Percentiles rank a stretch among this genome's conserved stretches.
phyloP scores from a whole-genome alignment of 2,113 vertebrate genomes.

The Calyptomena viridis region DNA sequence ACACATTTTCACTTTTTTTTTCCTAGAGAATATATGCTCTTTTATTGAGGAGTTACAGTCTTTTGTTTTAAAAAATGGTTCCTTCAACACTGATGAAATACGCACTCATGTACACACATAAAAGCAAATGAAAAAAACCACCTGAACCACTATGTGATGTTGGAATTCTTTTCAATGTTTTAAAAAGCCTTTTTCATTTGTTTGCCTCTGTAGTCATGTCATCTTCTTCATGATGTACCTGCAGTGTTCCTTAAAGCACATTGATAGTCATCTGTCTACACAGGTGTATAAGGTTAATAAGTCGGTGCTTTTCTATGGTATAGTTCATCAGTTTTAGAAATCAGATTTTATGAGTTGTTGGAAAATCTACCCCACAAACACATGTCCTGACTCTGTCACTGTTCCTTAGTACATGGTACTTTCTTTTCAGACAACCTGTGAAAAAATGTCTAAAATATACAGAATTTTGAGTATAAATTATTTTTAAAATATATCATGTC shows the following conservation, averaged over 20 bases:
- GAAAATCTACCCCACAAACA: not conserved
- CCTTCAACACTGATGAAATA: not conserved
- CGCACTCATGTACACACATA: accelerated
- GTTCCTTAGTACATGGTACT: not conserved
- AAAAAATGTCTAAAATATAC: not conserved
- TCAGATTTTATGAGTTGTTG: not conserved
- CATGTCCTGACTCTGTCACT: not conserved
- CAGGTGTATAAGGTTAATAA: not conserved
- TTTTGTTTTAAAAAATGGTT: not conserved
- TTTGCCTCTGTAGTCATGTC: not conserved
- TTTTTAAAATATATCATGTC: not conserved
- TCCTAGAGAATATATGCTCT: not conserved
- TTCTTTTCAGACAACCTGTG: not conserved
- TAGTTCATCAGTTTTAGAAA: not conserved
- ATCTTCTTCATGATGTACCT: not conserved
- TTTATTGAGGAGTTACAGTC: not conserved
- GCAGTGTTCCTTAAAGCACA: not conserved
- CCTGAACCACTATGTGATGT: not conserved
- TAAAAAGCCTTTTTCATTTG: not conserved
- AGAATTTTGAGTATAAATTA: not conserved
- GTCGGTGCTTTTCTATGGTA: not conserved
- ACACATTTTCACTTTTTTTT: not conserved
- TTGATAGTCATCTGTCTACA: not conserved
- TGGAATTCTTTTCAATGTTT: not conserved
- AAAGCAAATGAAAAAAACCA: not conserved